Evolutionary conservation across 2,797 vertebrate genomes (phyloP).

Genomic region (Chelmon rostratus): DNA sequence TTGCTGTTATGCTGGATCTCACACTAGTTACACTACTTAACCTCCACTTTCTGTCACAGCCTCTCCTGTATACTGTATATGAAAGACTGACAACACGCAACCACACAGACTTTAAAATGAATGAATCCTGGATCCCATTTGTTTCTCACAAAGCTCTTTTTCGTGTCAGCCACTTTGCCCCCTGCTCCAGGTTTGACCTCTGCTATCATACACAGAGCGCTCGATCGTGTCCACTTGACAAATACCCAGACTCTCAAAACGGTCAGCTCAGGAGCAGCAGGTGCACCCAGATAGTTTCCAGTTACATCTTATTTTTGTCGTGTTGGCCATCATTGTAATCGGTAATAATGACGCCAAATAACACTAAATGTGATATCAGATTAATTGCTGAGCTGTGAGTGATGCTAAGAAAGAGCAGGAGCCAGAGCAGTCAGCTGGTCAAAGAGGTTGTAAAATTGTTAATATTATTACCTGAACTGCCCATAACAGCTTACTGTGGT

Average conservation of each 20-base stretch:
- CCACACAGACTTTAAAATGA: not conserved
- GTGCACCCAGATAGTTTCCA: not conserved
- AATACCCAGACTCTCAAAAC: not conserved
- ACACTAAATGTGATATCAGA: not conserved
- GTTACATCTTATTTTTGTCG: not conserved
- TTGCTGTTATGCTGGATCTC: too few relatives aligned
- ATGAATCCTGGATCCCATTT: not conserved
- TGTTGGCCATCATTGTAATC: not conserved
- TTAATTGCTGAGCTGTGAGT: not conserved
- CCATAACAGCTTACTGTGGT: not conserved
- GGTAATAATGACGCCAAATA: not conserved
- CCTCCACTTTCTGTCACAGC: not conserved
- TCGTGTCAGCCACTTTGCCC: not conserved
- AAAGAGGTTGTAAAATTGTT: not conserved
- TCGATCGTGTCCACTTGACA: not conserved
- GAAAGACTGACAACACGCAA: not conserved
- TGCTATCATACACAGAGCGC: not conserved
- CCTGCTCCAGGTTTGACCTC: not conserved
- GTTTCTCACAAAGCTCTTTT: not conserved
- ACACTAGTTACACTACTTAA: not conserved
- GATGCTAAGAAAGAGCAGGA: not conserved
- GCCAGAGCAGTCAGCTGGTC: not conserved
- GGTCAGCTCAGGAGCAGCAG: not conserved
- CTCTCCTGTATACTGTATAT: not conserved
- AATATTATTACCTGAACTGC: not conserved